Conservation (phyloP, 2,888 invertebrate genomes). For the Epirrhoe alternata region DNA sequence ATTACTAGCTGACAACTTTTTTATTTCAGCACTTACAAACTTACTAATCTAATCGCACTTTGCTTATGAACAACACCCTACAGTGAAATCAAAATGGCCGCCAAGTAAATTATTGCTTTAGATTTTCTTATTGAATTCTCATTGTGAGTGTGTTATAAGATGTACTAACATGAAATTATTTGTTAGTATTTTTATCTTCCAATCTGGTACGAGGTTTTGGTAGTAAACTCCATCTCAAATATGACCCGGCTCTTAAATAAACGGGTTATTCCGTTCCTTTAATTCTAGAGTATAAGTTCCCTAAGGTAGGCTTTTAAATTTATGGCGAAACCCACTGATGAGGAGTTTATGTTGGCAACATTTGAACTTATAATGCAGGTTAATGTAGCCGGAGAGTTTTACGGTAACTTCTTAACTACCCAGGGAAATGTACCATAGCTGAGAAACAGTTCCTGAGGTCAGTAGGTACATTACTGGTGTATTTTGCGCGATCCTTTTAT, state of each 20-base stretch:
- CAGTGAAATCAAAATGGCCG: no score
- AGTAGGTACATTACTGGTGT: no score
- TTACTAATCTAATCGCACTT: no score
- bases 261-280: not conserved
- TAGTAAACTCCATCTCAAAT: not conserved
- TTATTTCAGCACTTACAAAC: no score
- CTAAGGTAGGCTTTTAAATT: conserved; percentile 79
- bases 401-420: conserved; percentile 39
- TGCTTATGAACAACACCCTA: no score
- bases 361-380: conserved; percentile 60
- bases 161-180: no score
- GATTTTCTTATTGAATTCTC: no score
- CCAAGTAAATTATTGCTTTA: no score
- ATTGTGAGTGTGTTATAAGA: no score
- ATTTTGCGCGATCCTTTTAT: no score
- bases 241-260: not conserved
- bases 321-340: conserved; percentile 73
- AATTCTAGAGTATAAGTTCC: conserved; percentile 6
- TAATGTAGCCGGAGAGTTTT: conserved; percentile 41
- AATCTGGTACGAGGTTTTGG: not conserved
- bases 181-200: not conserved
- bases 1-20: no score
- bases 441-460: not conserved
- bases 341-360: conserved; percentile 73
- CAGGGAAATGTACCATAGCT: conserved; percentile 15